Base-by-base conservation (phyloP, 2,113 vertebrate genomes). In the Puma concolor region DNA sequence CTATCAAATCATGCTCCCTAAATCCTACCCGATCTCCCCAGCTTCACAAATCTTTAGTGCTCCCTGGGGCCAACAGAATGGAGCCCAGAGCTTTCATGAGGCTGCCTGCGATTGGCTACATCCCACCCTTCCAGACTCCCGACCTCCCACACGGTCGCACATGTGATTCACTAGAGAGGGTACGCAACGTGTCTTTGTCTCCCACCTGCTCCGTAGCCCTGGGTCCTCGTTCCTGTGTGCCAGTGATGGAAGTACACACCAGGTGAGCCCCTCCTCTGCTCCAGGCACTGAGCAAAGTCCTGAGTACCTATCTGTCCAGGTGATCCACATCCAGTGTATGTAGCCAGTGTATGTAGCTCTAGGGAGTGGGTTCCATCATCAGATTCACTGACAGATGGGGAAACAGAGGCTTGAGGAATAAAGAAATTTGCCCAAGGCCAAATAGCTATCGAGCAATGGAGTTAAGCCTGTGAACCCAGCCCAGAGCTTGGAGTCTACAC, bases 151-250 rank as follows among this genome's bases (percentile, higher is more conserved):
- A 5, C 16, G 9, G 4, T 3, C 33, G 11, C 52, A 10, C 41
- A 41, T 7, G 8, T 0, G 27, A 82, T 25, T 21, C 50, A 10
- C 10, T 2, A 4, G 5, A 0, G 29, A 48, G 29, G 21, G 72
- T 0, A 0, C 13, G 1, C 0, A 8, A 0, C 0, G 27, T 9
- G 2, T 0, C 31, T 23, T 6, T 33, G n/a, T 10, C 36, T 44
- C 88, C 31, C 5, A 17, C 72, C 50, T 6, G 7, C 33, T 33
- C 71, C 1, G 1, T 3, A 36, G 23, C 48, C 12, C 80, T 1
- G 38, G 5, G 80, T 36, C 92, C 44, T 57, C 50, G 0, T 7
- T 69, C 57, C 67, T 67, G 23, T 7, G 36, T 44, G 19, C 17
- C 17, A 1, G 2, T 10, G 67, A 27, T 10, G 7, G 36, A 0